These are phyloP conservation scores for Polyodon spathula DNA, from an alignment of 2,113 vertebrate species.

Conservation along the genomic window DNA sequence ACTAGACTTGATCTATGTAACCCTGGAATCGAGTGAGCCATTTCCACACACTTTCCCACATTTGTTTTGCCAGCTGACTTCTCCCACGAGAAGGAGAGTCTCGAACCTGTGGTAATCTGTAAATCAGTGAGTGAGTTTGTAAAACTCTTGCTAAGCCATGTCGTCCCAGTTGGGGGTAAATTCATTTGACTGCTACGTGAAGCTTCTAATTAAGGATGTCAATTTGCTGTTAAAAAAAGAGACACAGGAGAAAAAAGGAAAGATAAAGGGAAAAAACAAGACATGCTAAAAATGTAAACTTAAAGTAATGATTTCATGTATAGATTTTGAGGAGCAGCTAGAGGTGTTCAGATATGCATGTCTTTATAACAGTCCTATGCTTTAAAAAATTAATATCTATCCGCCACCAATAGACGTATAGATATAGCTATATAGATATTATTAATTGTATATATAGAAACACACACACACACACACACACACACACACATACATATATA, in stretches of 20 bases:
- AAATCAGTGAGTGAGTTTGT: slow-evolving; percentile 86
- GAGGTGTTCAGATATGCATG: no score
- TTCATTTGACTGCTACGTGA: slow-evolving; percentile 71
- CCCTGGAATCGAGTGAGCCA: slow-evolving; percentile 50
- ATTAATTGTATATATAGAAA: no score
- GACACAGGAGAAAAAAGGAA: neutral
- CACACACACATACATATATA: no score
- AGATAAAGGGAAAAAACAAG: neutral
- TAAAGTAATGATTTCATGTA: no score
- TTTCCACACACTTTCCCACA: slow-evolving; percentile 68
- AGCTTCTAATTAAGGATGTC: slow-evolving; percentile 70
- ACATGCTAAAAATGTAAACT: no score
- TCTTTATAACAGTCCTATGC: no score
- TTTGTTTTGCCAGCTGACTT: slow-evolving; percentile 53
- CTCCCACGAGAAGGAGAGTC: slow-evolving; percentile 62
- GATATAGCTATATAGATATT: no score
- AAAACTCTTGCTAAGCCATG: slow-evolving; percentile 81
- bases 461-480: no score
- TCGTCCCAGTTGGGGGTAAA: slow-evolving; percentile 84
- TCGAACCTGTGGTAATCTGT: slow-evolving; percentile 80
- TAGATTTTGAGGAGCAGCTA: no score
- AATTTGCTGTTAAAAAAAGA: slow-evolving; percentile 52
- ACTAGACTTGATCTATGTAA: slow-evolving; percentile 46
- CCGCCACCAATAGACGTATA: no score
- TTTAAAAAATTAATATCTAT: no score